Evolutionary conservation across 1,140 invertebrate genomes (phyloP).

Genomic region (Papilio aristodemus): DNA sequence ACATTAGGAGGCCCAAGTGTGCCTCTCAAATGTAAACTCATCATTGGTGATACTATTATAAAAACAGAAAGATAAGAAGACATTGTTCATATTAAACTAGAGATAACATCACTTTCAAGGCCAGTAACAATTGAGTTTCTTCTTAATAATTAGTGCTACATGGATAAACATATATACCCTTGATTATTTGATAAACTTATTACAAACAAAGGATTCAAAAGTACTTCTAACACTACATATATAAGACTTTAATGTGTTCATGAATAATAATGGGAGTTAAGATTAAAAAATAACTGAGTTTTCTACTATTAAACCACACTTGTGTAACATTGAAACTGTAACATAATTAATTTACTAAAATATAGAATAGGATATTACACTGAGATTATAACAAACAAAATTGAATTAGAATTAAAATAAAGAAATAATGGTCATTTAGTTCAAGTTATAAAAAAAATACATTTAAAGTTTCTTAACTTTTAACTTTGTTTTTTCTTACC

Average conservation of each 20-base stretch:
- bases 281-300: too few relatives aligned
- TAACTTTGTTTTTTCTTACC: slow-evolving; percentile 45
- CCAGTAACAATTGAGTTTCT: neutral
- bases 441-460: too few relatives aligned
- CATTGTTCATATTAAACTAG: neutral
- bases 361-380: too few relatives aligned
- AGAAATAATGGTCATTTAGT: too few relatives aligned
- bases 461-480: neutral
- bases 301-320: too few relatives aligned
- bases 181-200: neutral
- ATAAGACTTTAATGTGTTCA: too few relatives aligned
- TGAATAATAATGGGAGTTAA: too few relatives aligned
- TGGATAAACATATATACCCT: neutral
- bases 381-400: too few relatives aligned
- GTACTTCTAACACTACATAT: too few relatives aligned
- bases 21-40: slow-evolving; percentile 1
- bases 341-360: too few relatives aligned
- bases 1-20: neutral
- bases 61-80: slow-evolving; percentile 3
- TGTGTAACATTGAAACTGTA: too few relatives aligned
- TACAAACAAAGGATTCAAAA: neutral
- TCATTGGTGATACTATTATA: neutral
- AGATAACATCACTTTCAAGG: slow-evolving; percentile 13
- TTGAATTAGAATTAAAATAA: too few relatives aligned
- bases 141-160: slow-evolving; percentile 11